A percentile compares a stretch with the other conserved stretches of the same genome.
These are phyloP conservation scores for Actinernus sp. DNA, from an alignment of 92 coral and sea anemone genomes.

Conservation along the genomic window DNA sequence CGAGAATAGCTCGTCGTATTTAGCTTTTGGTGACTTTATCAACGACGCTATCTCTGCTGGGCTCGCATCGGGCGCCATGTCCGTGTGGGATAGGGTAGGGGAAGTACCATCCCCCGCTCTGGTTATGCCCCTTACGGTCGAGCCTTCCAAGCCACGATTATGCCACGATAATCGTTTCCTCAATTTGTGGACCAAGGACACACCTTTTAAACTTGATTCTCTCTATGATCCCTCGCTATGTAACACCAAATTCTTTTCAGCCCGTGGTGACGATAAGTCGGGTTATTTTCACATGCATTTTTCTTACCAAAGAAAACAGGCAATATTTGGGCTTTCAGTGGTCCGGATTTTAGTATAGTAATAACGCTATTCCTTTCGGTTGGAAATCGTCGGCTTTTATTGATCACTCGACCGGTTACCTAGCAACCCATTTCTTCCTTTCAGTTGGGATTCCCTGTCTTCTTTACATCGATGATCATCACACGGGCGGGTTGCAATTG, in stretches of 20 bases:
- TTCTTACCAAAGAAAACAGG: background rate
- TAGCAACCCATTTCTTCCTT: background rate
- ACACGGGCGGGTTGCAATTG: background rate
- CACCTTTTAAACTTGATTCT: background rate
- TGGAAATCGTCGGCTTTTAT: background rate
- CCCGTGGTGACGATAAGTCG: background rate
- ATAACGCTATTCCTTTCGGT: background rate
- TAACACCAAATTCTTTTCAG: background rate
- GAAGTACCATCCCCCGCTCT: background rate
- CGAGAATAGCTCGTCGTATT: background rate
- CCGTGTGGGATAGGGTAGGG: background rate
- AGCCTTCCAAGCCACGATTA: background rate
- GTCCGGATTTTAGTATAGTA: background rate
- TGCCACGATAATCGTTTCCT: background rate
- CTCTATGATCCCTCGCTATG: too few species aligned
- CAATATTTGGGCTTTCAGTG: background rate
- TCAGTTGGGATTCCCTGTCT: background rate
- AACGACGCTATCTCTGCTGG: background rate
- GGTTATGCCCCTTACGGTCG: constrained; percentile 1
- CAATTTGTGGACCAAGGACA: background rate
- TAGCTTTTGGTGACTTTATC: background rate
- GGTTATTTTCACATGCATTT: background rate
- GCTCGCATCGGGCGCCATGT: background rate
- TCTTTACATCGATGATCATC: background rate
- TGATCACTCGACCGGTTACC: background rate